These are phyloP conservation scores for Syngnathoides biaculeatus DNA, from an alignment of 2,113 vertebrate species.

Conservation along the genomic window DNA sequence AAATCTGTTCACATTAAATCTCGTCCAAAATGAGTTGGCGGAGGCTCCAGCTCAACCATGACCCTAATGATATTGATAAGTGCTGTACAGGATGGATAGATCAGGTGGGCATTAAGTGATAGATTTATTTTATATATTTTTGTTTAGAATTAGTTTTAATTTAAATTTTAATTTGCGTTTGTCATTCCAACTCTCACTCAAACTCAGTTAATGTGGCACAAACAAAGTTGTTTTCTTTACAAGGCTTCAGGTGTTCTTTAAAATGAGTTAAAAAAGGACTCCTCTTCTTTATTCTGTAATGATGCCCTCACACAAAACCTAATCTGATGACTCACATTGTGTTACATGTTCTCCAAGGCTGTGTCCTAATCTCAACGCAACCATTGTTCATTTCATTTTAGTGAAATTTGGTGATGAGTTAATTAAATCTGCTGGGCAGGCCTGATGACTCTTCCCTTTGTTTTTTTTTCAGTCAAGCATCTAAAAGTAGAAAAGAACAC, in stretches of 20 bases:
- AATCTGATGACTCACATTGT: neutral
- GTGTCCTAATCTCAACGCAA: neutral
- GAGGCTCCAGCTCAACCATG: neutral
- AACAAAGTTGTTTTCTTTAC: neutral
- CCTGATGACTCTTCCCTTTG: neutral
- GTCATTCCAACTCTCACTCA: neutral
- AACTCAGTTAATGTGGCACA: neutral
- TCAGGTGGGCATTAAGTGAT: too few species aligned
- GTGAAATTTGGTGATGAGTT: neutral
- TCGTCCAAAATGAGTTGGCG: neutral
- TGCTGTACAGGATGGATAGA: neutral
- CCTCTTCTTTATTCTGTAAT: neutral
- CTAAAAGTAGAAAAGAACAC: conserved; percentile 85
- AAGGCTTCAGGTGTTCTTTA: conserved; percentile 3
- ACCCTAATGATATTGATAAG: neutral
- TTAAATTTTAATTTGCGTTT: neutral
- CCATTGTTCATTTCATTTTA: conserved; percentile 6
- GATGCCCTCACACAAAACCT: neutral
- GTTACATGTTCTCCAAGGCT: conserved; percentile 3
- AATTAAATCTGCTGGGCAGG: conserved; percentile 5
- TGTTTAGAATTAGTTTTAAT: neutral
- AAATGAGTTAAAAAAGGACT: neutral
- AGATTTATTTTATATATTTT: neutral
- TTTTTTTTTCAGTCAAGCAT: conserved; percentile 73
- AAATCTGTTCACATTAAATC: neutral